These are phyloP conservation scores for Nannospalax galili DNA, from an alignment of 2,113 vertebrate species.

Conservation along the genomic window DNA sequence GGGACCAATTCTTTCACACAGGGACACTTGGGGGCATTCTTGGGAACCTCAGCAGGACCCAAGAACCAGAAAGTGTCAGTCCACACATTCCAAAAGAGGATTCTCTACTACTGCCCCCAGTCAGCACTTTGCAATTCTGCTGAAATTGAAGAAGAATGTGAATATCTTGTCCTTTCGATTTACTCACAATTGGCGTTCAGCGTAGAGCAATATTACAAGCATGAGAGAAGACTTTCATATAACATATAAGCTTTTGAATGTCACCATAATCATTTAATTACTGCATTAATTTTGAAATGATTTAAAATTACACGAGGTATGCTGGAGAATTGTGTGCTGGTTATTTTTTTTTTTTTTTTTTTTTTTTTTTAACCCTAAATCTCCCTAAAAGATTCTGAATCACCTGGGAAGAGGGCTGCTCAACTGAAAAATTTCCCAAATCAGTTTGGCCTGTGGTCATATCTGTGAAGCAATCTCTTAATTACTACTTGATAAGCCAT, in stretches of 20 bases:
- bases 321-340: neutral
- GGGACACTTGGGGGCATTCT: neutral
- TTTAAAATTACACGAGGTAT: neutral
- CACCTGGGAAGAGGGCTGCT: too few relatives aligned
- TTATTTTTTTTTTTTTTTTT: too few relatives aligned
- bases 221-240: neutral
- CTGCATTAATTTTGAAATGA: neutral
- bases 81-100: neutral
- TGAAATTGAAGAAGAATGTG: neutral
- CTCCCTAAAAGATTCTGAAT: too few relatives aligned
- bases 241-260: neutral
- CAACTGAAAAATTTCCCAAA: too few relatives aligned
- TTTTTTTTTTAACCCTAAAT: too few relatives aligned
- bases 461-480: too few relatives aligned
- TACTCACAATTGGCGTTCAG: neutral
- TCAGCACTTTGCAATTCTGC: neutral
- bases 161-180: neutral
- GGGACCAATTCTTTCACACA: neutral
- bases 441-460: too few relatives aligned
- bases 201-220: neutral
- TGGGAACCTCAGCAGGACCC: neutral
- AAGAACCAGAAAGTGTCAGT: neutral
- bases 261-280: neutral
- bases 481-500: too few relatives aligned
- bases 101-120: neutral